Evolutionary conservation across 37 sponge, comb jelly and placozoan genomes (phyloP).

Genomic region (Crambe crambe): DNA sequence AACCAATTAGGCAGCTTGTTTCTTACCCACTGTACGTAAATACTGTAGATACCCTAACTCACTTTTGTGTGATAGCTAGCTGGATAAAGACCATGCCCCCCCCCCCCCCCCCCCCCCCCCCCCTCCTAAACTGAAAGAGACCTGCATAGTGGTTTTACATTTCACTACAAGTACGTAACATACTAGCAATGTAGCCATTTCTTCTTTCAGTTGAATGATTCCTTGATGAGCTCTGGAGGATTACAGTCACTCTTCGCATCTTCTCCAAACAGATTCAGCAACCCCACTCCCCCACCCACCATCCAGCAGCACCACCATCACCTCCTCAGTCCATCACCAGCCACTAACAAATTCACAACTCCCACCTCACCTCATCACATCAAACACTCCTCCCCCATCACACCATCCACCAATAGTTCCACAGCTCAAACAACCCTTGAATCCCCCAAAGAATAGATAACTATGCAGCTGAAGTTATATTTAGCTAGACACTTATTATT

Average conservation of each 20-base stretch:
- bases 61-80: too few species aligned
- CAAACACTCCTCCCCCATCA: neutral
- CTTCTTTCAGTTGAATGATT: neutral
- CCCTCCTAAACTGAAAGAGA: too few species aligned
- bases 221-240: neutral
- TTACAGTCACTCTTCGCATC: neutral
- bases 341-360: neutral
- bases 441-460: too few species aligned
- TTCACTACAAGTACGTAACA: neutral
- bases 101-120: too few species aligned
- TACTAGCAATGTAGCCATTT: neutral
- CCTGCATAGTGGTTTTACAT: too few species aligned
- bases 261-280: neutral
- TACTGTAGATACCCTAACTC: too few species aligned
- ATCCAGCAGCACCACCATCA: neutral
- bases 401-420: neutral
- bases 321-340: neutral
- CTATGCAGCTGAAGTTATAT: too few species aligned
- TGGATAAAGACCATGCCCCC: too few species aligned
- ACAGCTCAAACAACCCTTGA: too few species aligned
- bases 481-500: too few species aligned
- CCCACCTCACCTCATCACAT: neutral
- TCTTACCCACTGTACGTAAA: too few species aligned
- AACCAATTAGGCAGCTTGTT: too few species aligned
- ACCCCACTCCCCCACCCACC: neutral